Percentiles rank a stretch among this genome's conserved stretches.
Evolutionary conservation across 2,797 vertebrate genomes (phyloP).

Genomic region (Anguilla pacifica): DNA sequence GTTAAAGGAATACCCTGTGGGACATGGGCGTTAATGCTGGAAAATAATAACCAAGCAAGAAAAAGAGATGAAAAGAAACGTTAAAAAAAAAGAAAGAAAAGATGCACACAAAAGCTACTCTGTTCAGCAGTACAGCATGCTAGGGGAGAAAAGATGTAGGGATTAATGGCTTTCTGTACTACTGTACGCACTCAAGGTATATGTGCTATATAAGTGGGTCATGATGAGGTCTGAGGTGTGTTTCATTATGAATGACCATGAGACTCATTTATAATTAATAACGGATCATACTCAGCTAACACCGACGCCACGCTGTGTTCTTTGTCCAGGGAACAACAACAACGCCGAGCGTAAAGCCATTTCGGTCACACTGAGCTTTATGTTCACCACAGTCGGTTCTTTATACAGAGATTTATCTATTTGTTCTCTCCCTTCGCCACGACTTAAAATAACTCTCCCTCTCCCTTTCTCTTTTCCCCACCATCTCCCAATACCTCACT

Average conservation of each 20-base stretch:
- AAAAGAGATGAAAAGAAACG: background rate
- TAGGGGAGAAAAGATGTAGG: background rate
- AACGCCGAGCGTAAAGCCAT: background rate
- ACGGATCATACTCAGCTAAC: background rate
- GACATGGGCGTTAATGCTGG: background rate
- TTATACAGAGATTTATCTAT: background rate
- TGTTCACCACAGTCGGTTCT: background rate
- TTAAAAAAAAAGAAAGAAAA: background rate
- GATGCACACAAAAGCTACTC: background rate
- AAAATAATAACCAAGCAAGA: background rate
- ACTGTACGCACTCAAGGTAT: background rate
- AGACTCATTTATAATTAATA: background rate
- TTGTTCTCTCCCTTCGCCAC: background rate
- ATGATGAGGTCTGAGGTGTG: background rate
- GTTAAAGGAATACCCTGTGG: background rate
- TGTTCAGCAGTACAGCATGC: background rate
- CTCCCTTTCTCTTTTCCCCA: background rate
- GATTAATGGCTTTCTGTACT: background rate
- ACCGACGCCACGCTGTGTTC: background rate
- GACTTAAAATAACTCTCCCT: background rate
- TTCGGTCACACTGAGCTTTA: background rate
- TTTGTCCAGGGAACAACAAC: background rate
- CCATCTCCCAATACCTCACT: background rate
- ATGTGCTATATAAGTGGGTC: background rate
- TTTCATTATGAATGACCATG: background rate